A percentile compares a stretch with the other conserved stretches of the same genome.
These are phyloP conservation scores for Podabrus alpinus DNA, from an alignment of 2,888 invertebrate species.

Conservation along the genomic window DNA sequence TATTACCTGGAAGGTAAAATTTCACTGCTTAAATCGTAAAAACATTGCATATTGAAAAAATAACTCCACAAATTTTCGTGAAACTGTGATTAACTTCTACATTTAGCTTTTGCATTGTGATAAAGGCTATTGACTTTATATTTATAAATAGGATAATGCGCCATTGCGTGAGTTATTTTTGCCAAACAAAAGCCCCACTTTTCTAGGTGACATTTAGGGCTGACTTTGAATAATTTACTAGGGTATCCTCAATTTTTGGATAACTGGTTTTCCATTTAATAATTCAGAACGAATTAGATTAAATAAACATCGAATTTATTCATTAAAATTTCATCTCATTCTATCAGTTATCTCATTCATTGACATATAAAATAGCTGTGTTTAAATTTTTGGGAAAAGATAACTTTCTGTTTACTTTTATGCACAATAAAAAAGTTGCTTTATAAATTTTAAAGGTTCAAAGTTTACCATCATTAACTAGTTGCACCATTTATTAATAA, in stretches of 20 bases:
- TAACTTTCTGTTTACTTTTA: background rate
- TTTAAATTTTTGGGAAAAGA: background rate
- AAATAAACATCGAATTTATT: background rate
- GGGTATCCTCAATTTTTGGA: background rate
- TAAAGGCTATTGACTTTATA: background rate
- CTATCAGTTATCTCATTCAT: background rate
- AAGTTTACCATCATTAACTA: background rate
- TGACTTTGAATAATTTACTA: background rate
- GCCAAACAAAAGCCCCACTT: background rate
- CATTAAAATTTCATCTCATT: too few relatives aligned
- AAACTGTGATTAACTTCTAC: background rate
- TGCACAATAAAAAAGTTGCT: background rate
- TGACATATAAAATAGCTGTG: background rate
- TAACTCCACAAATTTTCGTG: background rate
- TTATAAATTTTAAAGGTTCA: background rate
- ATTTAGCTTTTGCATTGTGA: background rate
- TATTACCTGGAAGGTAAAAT: constrained; percentile 79
- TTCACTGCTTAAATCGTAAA: background rate
- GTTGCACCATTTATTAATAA: background rate
- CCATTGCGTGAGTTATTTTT: background rate
- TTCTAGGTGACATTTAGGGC: background rate
- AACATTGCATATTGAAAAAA: background rate
- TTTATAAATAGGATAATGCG: background rate
- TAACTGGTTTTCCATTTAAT: background rate
- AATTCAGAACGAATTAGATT: background rate